Conservation (phyloP, 2,888 invertebrate genomes). For the Leptinotarsa rubiginosa region DNA sequence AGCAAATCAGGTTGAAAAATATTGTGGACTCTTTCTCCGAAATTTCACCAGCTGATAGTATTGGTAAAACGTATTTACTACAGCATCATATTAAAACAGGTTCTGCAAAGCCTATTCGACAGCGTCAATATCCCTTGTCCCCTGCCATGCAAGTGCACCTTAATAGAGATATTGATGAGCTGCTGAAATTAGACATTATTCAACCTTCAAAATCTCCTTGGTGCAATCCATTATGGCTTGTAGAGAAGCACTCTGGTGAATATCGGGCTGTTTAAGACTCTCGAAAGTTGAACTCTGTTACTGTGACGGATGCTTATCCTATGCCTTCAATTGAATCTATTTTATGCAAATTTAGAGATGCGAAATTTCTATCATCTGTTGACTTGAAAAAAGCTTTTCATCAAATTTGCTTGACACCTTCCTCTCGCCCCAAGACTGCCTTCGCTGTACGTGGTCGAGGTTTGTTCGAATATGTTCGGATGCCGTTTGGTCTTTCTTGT, state of each 20-base stretch:
- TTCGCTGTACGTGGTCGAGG: conserved; percentile 34
- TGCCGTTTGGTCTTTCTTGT: conserved; percentile 36
- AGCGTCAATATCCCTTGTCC: conserved; percentile 36
- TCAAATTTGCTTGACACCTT: conserved; percentile 44
- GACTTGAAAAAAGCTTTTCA: conserved; percentile 55
- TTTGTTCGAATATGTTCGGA: conserved; percentile 30
- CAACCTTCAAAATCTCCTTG: conserved; percentile 52
- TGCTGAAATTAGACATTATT: conserved; percentile 43
- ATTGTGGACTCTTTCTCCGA: conserved; percentile 4
- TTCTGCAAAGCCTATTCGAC: conserved; percentile 22
- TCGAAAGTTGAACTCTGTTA: conserved; percentile 54
- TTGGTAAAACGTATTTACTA: conserved; percentile 31
- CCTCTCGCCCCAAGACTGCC: conserved; percentile 8
- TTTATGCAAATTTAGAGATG: conserved; percentile 52
- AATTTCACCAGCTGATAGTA: conserved; percentile 20
- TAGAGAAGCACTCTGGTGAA: conserved; percentile 48
- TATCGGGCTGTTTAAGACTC: conserved; percentile 56
- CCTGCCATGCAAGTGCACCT: conserved; percentile 35
- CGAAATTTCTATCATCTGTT: conserved; percentile 54
- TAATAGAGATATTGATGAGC: conserved; percentile 32
- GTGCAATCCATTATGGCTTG: conserved; percentile 51
- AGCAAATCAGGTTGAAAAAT: conserved; percentile 21
- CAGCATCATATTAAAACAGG: conserved; percentile 35
- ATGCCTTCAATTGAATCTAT: conserved; percentile 53
- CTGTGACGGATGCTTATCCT: conserved; percentile 55